Evolutionary conservation across 64 coral and sea anemone genomes (phyloP), one percentile per base, ranked within the genome.

Genomic region (Pachyseris speciosa): DNA sequence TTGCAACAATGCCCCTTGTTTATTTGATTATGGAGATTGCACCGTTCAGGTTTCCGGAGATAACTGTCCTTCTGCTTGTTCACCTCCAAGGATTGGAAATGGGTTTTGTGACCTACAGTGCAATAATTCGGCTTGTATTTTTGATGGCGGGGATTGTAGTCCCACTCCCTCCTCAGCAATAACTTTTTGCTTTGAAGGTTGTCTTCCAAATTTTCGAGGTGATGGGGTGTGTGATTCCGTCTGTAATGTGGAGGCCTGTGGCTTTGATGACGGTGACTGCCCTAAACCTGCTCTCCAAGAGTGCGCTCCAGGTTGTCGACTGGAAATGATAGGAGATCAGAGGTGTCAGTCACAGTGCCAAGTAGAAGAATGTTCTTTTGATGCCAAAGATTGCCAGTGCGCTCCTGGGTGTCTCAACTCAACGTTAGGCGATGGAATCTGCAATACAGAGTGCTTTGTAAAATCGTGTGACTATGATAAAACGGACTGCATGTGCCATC

Each of bases 21-120:
- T 79, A 58, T 94, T 76, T 69, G 93, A 94, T 28, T 94, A 85
- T 67, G 93, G 93, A 78, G 93, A 94, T 22, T 94, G 93, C 24
- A 44, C 67, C 19, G 7, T 51, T 16, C 45, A 66, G 30, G 19
- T 78, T 47, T 20, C 16, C 12, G 24, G 50, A 53, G 63, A 75
- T 20, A 48, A 50, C 28, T 94, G 92, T 75, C 86, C 76, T n/a
- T 53, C 63, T 25, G 37, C 87, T 9, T 94, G 93, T 30, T 64
- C 69, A 33, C 78, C 78, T 77, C 89, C 93, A 38, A 94, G 84
- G 93, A 64, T 94, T 63, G 86, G 78, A 17, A 94, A 94, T 65
- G 87, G 79, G 0, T 89, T 89, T 40, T 94, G 93, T 41, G 93
- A 94, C 34, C 19, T 94, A 39, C 40, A 20, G 10, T 94, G 93